A percentile compares a stretch with the other conserved stretches of the same genome.
These are phyloP conservation scores for Sigmodon hispidus DNA, from an alignment of 2,113 vertebrate species.

Conservation along the genomic window DNA sequence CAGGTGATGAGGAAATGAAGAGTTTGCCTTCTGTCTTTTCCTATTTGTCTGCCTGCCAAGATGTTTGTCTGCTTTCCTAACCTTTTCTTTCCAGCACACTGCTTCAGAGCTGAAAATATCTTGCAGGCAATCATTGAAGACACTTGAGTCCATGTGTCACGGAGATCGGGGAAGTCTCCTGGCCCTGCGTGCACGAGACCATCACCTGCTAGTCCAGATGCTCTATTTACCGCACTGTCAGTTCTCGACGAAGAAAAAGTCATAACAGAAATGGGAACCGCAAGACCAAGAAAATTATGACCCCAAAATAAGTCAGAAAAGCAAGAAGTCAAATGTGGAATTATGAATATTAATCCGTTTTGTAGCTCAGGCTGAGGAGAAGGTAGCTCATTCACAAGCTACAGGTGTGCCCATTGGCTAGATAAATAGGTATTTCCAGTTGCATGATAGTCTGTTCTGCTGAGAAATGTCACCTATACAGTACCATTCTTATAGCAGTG, in stretches of 20 bases:
- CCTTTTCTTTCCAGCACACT: neutral
- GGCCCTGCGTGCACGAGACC: fast-evolving
- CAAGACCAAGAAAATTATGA: neutral
- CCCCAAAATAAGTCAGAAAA: neutral
- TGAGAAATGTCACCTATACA: neutral
- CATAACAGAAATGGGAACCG: neutral
- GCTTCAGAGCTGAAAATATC: neutral
- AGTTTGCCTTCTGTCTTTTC: neutral
- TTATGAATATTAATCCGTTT: neutral
- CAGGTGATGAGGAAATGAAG: neutral
- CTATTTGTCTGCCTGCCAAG: neutral
- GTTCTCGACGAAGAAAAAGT: neutral
- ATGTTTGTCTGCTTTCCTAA: neutral
- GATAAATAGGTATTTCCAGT: neutral
- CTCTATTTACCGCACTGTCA: neutral
- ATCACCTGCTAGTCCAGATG: neutral
- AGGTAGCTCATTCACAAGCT: neutral
- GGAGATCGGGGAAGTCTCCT: neutral
- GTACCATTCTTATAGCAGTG: neutral
- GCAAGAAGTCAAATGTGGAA: neutral
- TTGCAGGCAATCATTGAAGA: neutral
- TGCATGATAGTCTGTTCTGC: neutral
- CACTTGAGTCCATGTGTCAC: too few relatives aligned
- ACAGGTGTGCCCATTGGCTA: neutral
- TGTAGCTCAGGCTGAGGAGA: neutral